Percentiles rank a stretch among this genome's conserved stretches.
Conservation (phyloP, 1,140 invertebrate genomes). For the Monomorium pharaonis region DNA sequence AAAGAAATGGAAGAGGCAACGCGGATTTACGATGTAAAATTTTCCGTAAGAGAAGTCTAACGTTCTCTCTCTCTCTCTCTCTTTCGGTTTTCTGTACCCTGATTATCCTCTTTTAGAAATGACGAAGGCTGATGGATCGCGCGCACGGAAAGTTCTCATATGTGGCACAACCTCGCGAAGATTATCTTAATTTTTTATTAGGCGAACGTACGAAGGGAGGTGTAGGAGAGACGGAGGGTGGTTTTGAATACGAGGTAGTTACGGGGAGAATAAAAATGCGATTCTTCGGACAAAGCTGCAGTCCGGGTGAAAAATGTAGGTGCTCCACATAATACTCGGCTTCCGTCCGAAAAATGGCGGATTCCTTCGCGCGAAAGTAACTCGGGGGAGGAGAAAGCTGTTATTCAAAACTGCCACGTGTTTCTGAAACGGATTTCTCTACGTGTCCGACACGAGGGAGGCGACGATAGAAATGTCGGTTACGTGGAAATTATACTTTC, state of each 20-base stretch:
- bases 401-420: conserved; percentile 32
- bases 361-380: background rate
- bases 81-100: background rate
- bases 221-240: too few relatives aligned
- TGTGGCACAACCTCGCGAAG: background rate
- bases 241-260: background rate
- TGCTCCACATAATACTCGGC: too few relatives aligned
- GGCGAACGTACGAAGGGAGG: too few relatives aligned
- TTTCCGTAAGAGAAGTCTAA: background rate
- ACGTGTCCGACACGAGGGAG: background rate
- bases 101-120: background rate
- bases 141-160: background rate
- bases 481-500: background rate
- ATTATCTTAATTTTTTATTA: background rate
- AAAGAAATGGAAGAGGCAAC: too few relatives aligned
- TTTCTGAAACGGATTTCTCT: background rate
- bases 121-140: background rate
- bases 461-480: background rate
- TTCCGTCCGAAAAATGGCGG: conserved; percentile 14
- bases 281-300: background rate
- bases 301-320: background rate
- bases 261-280: background rate
- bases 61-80: background rate
- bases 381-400: background rate
- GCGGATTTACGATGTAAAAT: background rate